Evolutionary conservation across 2,113 vertebrate genomes (phyloP).

Genomic region (Rhinoderma darwinii): DNA sequence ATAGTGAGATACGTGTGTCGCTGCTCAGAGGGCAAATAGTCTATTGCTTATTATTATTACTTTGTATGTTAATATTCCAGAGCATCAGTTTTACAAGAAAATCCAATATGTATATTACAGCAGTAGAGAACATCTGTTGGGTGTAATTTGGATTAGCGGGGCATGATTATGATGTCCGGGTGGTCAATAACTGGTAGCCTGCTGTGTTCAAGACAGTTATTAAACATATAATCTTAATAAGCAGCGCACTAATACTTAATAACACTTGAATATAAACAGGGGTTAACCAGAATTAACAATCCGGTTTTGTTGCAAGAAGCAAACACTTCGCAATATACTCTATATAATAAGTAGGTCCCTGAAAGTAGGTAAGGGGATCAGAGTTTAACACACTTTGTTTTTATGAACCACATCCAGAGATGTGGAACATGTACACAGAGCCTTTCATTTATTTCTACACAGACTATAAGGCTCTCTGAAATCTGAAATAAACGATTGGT

Average conservation of each 20-base stretch:
- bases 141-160: constrained; percentile 28
- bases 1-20: background rate
- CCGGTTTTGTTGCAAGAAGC: background rate
- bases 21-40: background rate
- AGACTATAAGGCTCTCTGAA: background rate
- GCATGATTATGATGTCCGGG: constrained; percentile 14
- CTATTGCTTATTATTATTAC: constrained; percentile 18
- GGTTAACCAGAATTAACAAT: background rate
- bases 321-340: background rate
- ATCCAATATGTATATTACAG: constrained; percentile 17
- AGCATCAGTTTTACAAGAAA: background rate
- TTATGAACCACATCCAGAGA: background rate
- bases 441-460: background rate
- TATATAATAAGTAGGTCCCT: background rate
- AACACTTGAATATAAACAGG: background rate
- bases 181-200: background rate
- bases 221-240: background rate
- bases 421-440: too few relatives aligned
- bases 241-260: background rate
- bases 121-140: constrained; percentile 34
- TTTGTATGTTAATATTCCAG: background rate
- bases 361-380: background rate
- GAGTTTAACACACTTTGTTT: background rate
- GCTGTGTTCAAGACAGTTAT: background rate
- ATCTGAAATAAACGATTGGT: too few relatives aligned